Percentiles rank a stretch among this genome's conserved stretches.
Evolutionary conservation across 2,888 invertebrate genomes (phyloP).

Genomic region (Spialia ferax): DNA sequence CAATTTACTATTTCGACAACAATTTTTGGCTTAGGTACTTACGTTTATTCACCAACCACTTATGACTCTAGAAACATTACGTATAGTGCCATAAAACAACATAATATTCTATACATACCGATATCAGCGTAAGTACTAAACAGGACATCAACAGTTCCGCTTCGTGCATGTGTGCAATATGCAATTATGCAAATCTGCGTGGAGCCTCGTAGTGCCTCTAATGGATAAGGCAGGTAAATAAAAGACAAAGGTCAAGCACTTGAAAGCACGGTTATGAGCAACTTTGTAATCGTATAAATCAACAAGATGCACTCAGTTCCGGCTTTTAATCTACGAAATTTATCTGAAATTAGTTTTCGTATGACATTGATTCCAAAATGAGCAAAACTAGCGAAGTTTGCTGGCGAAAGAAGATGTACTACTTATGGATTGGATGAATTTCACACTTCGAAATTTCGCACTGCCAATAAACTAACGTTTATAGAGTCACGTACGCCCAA

Average conservation of each 20-base stretch:
- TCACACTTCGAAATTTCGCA: neutral
- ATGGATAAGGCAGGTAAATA: constrained; percentile 47
- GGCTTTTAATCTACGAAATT: constrained; percentile 10
- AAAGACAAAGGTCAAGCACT: constrained; percentile 48
- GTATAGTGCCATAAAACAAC: too few species aligned
- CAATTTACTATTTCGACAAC: too few species aligned
- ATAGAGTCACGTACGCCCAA: constrained; percentile 63
- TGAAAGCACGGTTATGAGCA: constrained; percentile 37
- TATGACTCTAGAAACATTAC: too few species aligned
- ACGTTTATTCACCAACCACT: too few species aligned
- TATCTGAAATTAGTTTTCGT: neutral
- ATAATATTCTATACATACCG: constrained; percentile 16
- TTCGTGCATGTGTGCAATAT: constrained; percentile 46
- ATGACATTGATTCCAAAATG: neutral
- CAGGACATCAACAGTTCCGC: constrained; percentile 45
- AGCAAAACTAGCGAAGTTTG: neutral
- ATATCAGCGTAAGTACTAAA: constrained; percentile 18
- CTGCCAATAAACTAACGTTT: neutral
- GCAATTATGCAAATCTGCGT: constrained; percentile 51
- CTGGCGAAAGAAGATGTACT: too few species aligned
- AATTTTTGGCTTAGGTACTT: too few species aligned
- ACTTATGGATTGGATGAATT: neutral
- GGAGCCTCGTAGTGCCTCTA: constrained; percentile 46
- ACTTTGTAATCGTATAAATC: constrained; percentile 21
- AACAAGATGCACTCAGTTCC: neutral